phyloP scores from a whole-genome alignment of 2,888 invertebrate species.

The Selenia dentaria region DNA sequence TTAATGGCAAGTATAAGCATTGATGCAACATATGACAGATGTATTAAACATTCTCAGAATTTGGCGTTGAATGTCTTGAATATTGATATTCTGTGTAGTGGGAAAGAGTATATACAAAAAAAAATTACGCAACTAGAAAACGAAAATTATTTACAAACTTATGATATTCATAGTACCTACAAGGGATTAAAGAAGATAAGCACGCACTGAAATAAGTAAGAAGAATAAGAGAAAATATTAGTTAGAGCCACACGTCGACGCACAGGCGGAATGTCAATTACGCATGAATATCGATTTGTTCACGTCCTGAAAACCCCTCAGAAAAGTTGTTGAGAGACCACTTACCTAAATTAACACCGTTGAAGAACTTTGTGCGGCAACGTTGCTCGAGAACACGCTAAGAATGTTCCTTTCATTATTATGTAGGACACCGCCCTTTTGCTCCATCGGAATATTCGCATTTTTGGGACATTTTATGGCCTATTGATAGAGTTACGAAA shows the following conservation, averaged over 20 bases:
- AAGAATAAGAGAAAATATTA: neutral
- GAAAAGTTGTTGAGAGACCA: constrained; percentile 23
- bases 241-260: neutral
- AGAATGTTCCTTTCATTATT: constrained; percentile 30
- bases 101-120: too few relatives aligned
- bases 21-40: too few relatives aligned
- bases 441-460: constrained; percentile 7
- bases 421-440: constrained; percentile 7
- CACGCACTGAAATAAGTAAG: too few relatives aligned
- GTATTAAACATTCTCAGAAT: too few relatives aligned
- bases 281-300: constrained; percentile 27
- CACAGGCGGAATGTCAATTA: constrained; percentile 16
- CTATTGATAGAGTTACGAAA: constrained; percentile 5
- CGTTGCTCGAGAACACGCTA: constrained; percentile 15
- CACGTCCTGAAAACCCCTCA: constrained; percentile 18
- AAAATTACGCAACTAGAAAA: too few relatives aligned
- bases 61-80: too few relatives aligned
- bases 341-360: constrained; percentile 39
- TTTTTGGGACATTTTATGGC: constrained; percentile 5
- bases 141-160: too few relatives aligned
- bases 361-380: constrained; percentile 31
- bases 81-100: too few relatives aligned
- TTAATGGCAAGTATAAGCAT: too few relatives aligned
- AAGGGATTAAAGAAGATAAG: too few relatives aligned
- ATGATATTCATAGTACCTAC: too few relatives aligned